Conservation (phyloP, 2,113 vertebrate genomes). For the Bufo gargarizans region DNA sequence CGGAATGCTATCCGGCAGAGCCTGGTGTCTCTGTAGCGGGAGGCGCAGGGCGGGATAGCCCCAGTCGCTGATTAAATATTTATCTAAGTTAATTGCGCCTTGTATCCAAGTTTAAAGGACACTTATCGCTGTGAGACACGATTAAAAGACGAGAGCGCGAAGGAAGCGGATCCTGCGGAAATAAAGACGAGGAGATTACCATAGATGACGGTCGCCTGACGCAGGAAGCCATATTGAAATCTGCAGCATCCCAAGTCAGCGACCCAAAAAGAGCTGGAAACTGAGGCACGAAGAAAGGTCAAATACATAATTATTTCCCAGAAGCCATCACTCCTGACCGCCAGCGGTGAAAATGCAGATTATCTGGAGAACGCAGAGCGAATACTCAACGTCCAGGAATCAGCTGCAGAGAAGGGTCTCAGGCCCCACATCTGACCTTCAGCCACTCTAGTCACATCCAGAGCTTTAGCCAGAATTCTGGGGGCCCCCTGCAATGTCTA, state of each 20-base stretch:
- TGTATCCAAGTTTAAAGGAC: constrained; percentile 19
- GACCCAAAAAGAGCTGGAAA: not conserved
- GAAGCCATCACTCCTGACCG: not conserved
- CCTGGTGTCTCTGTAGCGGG: not conserved
- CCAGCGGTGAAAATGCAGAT: not conserved
- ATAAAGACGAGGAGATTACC: not conserved
- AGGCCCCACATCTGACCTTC: no score
- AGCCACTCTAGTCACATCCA: not conserved
- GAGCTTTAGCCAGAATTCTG: not conserved
- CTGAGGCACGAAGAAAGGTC: not conserved
- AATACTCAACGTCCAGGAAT: not conserved
- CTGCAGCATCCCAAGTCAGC: not conserved
- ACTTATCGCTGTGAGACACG: not conserved
- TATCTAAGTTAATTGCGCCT: constrained; percentile 23
- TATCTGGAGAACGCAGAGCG: not conserved
- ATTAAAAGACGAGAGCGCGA: not conserved
- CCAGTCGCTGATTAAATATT: constrained; percentile 44
- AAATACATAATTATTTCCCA: not conserved
- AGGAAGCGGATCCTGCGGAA: not conserved
- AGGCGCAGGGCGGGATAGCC: no score
- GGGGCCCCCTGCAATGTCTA: not conserved
- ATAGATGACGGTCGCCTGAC: not conserved
- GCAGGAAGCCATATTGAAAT: not conserved
- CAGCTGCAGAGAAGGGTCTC: not conserved
- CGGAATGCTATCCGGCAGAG: not conserved